phyloP scores from a whole-genome alignment of 1,140 invertebrate genomes.

The Zaprionus lachaisei region DNA sequence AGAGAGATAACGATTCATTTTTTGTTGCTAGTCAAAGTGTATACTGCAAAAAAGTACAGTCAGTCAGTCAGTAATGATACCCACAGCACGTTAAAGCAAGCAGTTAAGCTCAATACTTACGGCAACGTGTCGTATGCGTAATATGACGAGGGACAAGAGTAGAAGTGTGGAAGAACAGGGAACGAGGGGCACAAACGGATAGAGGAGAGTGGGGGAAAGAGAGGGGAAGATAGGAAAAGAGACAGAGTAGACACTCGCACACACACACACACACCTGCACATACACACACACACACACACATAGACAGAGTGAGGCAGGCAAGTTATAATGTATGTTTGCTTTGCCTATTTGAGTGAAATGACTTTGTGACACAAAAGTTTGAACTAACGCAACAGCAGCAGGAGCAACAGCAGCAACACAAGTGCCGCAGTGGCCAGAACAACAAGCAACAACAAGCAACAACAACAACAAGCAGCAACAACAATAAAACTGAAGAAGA shows the following conservation, averaged over 20 bases:
- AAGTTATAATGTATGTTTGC: slow-evolving; percentile 62
- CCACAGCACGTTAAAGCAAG: too few species aligned
- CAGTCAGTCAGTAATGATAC: not conserved
- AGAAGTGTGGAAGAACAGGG: too few species aligned
- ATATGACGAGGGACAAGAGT: not conserved
- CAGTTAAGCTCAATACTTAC: not conserved
- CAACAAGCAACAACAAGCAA: slow-evolving; percentile 24
- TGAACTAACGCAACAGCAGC: slow-evolving; percentile 35
- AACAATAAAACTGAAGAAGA: slow-evolving; percentile 32
- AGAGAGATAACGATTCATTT: too few species aligned
- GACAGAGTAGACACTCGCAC: slow-evolving; percentile 4
- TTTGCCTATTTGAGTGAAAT: slow-evolving; percentile 62
- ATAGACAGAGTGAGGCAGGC: slow-evolving; percentile 3
- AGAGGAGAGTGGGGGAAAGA: too few species aligned
- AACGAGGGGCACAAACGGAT: too few species aligned
- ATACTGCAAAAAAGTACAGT: not conserved
- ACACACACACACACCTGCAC: not conserved
- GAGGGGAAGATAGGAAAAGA: too few species aligned
- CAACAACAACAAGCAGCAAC: slow-evolving; percentile 19
- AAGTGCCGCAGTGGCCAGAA: slow-evolving; percentile 11
- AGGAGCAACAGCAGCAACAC: slow-evolving; percentile 17
- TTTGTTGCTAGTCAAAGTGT: too few species aligned
- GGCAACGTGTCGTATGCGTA: slow-evolving; percentile 30
- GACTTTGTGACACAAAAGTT: slow-evolving; percentile 61
- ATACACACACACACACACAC: not conserved